Percentiles rank a stretch among this genome's conserved stretches.
phyloP scores from a whole-genome alignment of 1,140 invertebrate genomes.

The Lepidurus couesii region DNA sequence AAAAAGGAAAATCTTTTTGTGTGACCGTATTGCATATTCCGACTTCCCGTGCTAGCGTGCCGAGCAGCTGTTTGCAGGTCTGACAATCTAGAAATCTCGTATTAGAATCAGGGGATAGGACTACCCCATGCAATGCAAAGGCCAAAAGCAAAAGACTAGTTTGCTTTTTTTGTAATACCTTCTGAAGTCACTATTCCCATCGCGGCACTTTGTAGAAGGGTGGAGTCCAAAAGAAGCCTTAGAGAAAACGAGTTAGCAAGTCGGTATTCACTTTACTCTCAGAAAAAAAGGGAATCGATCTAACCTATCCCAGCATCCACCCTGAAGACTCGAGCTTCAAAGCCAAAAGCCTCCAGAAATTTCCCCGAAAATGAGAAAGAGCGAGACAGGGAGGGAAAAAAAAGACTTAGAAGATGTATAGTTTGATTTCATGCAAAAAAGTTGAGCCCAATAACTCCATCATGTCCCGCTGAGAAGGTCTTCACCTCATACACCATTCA shows the following conservation, averaged over 20 bases:
- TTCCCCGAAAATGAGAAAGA: neutral
- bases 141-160: neutral
- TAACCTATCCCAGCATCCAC: too few species aligned
- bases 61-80: neutral
- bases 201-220: neutral
- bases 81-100: neutral
- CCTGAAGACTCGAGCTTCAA: neutral
- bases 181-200: slow-evolving; percentile 5
- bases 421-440: neutral
- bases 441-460: neutral
- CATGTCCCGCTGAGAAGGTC: slow-evolving; percentile 5
- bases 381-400: neutral
- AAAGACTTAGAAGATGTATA: too few species aligned
- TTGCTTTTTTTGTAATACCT: neutral
- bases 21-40: neutral
- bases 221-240: neutral
- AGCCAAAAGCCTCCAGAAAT: neutral
- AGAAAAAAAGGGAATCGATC: too few species aligned
- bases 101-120: neutral
- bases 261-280: neutral
- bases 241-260: neutral
- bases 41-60: neutral
- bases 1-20: neutral
- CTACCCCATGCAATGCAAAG: neutral
- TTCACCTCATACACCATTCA: slow-evolving; percentile 19